A percentile compares a stretch with the other conserved stretches of the same genome.
These are phyloP conservation scores for Ormyrus rosae DNA, from an alignment of 2,888 invertebrate species.

Conservation along the genomic window DNA sequence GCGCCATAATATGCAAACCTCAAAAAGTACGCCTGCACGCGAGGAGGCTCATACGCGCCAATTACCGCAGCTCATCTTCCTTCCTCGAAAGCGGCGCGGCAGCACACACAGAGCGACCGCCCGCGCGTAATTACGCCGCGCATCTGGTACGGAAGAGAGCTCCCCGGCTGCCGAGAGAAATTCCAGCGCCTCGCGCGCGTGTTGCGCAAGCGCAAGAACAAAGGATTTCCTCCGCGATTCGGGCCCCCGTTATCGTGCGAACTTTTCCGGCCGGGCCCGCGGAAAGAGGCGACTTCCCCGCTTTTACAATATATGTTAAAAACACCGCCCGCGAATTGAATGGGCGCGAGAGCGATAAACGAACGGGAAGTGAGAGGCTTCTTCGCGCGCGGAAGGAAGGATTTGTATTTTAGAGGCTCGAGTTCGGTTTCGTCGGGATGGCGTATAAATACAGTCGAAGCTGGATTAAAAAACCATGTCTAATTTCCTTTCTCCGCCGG, in stretches of 20 bases:
- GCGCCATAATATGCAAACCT: too few species aligned
- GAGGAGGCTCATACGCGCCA: too few species aligned
- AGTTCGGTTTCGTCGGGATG: too few species aligned
- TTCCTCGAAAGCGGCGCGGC: neutral
- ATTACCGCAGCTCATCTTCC: too few species aligned
- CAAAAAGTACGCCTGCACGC: too few species aligned
- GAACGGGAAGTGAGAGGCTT: too few species aligned
- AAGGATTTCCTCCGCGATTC: slow-evolving; percentile 46
- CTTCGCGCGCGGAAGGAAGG: too few species aligned
- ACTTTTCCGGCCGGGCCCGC: slow-evolving; percentile 21
- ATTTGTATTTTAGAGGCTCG: too few species aligned
- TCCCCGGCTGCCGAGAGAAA: neutral
- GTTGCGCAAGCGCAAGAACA: slow-evolving; percentile 49
- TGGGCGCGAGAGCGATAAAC: slow-evolving; percentile 11
- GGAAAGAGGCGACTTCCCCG: neutral
- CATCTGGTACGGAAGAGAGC: neutral
- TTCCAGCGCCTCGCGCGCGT: slow-evolving; percentile 20
- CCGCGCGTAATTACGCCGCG: slow-evolving; percentile 18
- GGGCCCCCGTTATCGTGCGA: slow-evolving; percentile 36
- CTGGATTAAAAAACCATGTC: too few species aligned
- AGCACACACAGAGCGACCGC: slow-evolving; percentile 1
- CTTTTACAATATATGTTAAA: slow-evolving; percentile 8
- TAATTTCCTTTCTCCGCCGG: too few species aligned
- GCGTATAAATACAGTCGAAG: too few species aligned
- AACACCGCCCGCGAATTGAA: slow-evolving; percentile 23